Conservation (phyloP, 2,888 invertebrate species). For the Cataglyphis rosenhaueri region DNA sequence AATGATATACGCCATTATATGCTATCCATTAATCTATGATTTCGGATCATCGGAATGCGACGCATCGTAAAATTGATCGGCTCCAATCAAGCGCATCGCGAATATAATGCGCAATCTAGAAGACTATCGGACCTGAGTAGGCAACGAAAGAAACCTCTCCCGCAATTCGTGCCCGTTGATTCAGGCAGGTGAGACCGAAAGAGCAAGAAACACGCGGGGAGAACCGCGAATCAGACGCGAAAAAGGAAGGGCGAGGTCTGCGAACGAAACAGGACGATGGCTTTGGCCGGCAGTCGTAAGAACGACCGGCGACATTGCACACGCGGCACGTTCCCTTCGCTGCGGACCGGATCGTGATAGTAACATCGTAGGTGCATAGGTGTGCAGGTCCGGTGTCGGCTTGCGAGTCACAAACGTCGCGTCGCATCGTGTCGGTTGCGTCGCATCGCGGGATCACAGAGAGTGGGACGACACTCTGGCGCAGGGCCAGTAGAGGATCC, state of each 20-base stretch:
- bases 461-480: slow-evolving; percentile 70
- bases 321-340: slow-evolving; percentile 50
- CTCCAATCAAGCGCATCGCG: neutral
- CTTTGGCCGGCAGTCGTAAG: slow-evolving; percentile 64
- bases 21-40: neutral
- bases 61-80: neutral
- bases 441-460: slow-evolving; percentile 53
- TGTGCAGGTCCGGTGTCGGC: slow-evolving; percentile 15
- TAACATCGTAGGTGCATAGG: slow-evolving; percentile 5
- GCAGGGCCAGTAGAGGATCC: slow-evolving; percentile 74
- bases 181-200: neutral
- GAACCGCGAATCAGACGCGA: slow-evolving; percentile 33
- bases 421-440: slow-evolving; percentile 21
- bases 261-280: slow-evolving; percentile 65
- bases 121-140: neutral
- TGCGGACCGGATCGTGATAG: slow-evolving; percentile 53
- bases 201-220: too few species aligned
- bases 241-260: slow-evolving; percentile 67
- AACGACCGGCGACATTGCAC: slow-evolving; percentile 68
- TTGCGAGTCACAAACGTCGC: slow-evolving; percentile 44
- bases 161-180: neutral
- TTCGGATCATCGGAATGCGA: neutral
- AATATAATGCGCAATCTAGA: neutral
- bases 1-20: neutral
- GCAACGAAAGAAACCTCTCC: neutral